phyloP scores from a whole-genome alignment of 2,797 vertebrate genomes.

The Halcyon smyrnensis region DNA sequence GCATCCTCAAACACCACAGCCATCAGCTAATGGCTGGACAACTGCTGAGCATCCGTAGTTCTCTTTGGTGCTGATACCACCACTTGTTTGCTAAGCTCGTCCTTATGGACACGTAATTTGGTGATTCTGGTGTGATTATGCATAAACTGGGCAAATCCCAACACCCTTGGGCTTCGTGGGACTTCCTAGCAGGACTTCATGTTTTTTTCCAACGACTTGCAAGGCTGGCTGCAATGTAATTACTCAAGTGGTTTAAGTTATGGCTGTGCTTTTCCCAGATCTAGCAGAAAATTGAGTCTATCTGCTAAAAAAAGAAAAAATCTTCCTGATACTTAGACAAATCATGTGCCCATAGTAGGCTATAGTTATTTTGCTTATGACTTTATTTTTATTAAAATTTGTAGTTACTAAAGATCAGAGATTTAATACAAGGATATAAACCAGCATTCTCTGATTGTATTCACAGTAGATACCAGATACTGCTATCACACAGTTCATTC shows the following conservation, averaged over 20 bases:
- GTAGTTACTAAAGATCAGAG: neutral
- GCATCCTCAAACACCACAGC: neutral
- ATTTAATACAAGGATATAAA: conserved; percentile 22
- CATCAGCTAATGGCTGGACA: neutral
- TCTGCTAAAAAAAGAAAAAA: neutral
- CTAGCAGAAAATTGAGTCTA: neutral
- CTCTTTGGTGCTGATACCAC: neutral
- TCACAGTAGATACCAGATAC: conserved; percentile 12
- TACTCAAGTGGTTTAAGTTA: neutral
- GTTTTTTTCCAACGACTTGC: neutral
- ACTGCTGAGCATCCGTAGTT: neutral
- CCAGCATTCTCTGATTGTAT: neutral
- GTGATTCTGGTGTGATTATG: neutral
- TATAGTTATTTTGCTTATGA: neutral
- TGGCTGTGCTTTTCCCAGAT: neutral
- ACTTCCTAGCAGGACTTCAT: neutral
- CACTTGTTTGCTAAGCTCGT: neutral
- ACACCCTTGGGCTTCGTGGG: neutral
- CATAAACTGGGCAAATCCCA: neutral
- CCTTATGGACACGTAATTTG: neutral
- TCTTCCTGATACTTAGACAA: neutral
- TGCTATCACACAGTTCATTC: neutral
- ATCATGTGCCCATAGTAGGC: neutral
- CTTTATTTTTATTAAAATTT: conserved; percentile 50
- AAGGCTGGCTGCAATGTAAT: neutral